Evolutionary conservation across 2,888 invertebrate genomes (phyloP).

Genomic region (Cephonodes hylas): DNA sequence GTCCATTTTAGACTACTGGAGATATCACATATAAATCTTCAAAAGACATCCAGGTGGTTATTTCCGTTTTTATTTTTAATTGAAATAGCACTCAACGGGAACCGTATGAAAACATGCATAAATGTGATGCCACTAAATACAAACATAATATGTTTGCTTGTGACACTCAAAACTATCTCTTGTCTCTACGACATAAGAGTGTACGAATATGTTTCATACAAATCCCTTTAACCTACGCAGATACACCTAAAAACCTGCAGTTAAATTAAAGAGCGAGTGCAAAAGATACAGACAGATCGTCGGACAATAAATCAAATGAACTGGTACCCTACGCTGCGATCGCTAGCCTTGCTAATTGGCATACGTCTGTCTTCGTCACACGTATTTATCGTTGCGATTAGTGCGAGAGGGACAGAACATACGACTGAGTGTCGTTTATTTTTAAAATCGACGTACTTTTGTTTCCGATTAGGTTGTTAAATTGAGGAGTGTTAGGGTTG

Average conservation of each 20-base stretch:
- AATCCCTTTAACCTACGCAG: not conserved
- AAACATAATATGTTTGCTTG: too few relatives aligned
- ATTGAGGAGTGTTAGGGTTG: not conserved
- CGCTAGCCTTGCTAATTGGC: conserved; percentile 3
- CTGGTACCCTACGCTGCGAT: not conserved
- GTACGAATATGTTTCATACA: not conserved
- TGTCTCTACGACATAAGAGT: too few relatives aligned
- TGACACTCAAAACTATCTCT: too few relatives aligned
- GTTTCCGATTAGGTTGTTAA: not conserved
- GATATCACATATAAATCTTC: too few relatives aligned
- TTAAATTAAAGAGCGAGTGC: conserved; percentile 1
- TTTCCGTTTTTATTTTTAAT: too few relatives aligned
- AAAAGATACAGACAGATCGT: not conserved
- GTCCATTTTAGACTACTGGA: too few relatives aligned
- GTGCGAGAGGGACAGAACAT: conserved; percentile 2
- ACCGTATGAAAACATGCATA: too few relatives aligned
- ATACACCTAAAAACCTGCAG: not conserved
- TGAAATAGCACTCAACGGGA: too few relatives aligned
- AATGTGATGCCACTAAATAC: too few relatives aligned
- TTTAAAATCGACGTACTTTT: not conserved
- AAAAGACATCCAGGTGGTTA: too few relatives aligned
- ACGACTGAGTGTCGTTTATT: not conserved
- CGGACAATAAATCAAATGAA: conserved; percentile 4
- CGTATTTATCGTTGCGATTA: conserved; percentile 3
- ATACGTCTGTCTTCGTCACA: conserved; percentile 10